phyloP scores from a whole-genome alignment of 92 coral and sea anemone genomes.

The Zoanthus sansibaricus region DNA sequence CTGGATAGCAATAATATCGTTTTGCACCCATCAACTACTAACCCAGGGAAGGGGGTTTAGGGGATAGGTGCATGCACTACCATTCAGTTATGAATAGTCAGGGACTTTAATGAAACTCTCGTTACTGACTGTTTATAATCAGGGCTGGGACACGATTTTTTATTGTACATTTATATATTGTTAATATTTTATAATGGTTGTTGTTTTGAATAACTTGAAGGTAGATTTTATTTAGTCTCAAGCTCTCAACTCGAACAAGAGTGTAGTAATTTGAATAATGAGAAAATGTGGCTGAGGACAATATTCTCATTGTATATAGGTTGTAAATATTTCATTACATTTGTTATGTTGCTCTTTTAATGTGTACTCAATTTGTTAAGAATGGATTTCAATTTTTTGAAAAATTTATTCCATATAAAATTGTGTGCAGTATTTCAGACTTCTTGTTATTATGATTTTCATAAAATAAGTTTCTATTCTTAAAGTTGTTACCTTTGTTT shows the following conservation, averaged over 20 bases:
- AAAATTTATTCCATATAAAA: slow-evolving; percentile 2
- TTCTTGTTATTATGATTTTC: slow-evolving; percentile 9
- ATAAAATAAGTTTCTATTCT: slow-evolving; percentile 26
- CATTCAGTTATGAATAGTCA: neutral
- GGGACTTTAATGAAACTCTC: slow-evolving; percentile 12
- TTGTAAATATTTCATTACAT: slow-evolving; percentile 16
- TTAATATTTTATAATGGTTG: slow-evolving; percentile 11
- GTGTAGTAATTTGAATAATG: slow-evolving; percentile 10
- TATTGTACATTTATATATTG: neutral
- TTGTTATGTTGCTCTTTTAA: slow-evolving; percentile 16
- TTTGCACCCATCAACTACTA: no score
- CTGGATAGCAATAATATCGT: no score
- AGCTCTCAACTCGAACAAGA: slow-evolving; percentile 15
- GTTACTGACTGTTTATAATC: slow-evolving; percentile 14
- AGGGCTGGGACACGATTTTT: neutral
- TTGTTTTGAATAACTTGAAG: neutral
- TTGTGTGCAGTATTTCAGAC: slow-evolving; percentile 10
- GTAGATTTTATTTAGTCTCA: neutral
- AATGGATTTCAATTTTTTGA: slow-evolving; percentile 22
- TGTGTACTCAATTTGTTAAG: slow-evolving; percentile 22
- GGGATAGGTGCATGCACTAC: neutral
- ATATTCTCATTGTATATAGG: slow-evolving; percentile 9
- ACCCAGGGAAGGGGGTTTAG: no score
- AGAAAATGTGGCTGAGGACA: slow-evolving; percentile 19
- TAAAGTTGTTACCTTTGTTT: slow-evolving; percentile 11